A percentile compares a stretch with the other conserved stretches of the same genome.
phyloP scores from a whole-genome alignment of 2,797 vertebrate genomes.

The Petrocephalus schoutedeni region DNA sequence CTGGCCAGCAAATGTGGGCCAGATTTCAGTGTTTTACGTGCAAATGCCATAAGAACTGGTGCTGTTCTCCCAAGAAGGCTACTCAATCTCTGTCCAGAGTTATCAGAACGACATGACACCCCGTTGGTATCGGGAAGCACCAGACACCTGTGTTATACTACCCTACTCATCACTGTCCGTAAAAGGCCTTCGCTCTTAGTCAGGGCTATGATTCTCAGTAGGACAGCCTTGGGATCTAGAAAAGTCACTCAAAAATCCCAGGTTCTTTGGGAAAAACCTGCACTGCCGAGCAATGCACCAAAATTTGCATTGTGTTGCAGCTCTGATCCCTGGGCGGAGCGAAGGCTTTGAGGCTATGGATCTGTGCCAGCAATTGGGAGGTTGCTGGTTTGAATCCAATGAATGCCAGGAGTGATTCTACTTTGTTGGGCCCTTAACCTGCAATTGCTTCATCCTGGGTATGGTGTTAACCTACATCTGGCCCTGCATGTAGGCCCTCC shows the following conservation, averaged over 20 bases:
- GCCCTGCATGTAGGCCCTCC: too few species aligned
- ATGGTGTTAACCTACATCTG: too few species aligned
- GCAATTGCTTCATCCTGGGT: too few species aligned
- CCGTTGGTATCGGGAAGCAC: not conserved
- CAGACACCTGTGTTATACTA: not conserved
- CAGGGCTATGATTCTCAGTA: not conserved
- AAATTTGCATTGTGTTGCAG: not conserved
- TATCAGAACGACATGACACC: conserved; percentile 1
- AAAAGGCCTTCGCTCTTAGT: not conserved
- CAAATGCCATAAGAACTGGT: not conserved
- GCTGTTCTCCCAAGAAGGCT: not conserved
- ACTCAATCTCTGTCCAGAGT: not conserved
- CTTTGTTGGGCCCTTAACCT: too few species aligned
- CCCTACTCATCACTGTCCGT: not conserved
- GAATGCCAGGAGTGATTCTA: too few species aligned
- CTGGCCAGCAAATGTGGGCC: not conserved
- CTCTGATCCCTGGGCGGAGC: not conserved
- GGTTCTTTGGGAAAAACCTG: not conserved
- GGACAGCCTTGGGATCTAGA: not conserved
- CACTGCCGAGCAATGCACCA: not conserved
- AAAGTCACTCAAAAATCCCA: not conserved
- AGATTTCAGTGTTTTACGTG: not conserved
- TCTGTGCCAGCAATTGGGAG: too few species aligned
- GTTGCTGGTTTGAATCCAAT: too few species aligned
- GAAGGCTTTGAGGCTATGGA: too few species aligned